A percentile compares a stretch with the other conserved stretches of the same genome.
Conservation (phyloP, 2,888 invertebrate species). For the Lymantria dispar region DNA sequence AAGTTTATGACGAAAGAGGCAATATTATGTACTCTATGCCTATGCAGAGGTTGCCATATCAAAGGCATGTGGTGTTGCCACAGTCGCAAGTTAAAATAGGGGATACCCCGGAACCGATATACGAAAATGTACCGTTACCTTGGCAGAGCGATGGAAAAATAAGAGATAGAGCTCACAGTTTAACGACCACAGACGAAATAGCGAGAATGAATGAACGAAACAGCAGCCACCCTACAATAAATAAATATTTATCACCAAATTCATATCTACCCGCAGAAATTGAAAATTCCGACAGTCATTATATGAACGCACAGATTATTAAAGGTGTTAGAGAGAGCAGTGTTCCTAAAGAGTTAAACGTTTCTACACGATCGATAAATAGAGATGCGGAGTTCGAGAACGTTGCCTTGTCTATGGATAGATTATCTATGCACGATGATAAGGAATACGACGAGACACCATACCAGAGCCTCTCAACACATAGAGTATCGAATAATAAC, state of each 20-base stretch:
- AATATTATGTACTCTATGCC: slow-evolving; percentile 85
- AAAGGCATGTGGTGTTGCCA: slow-evolving; percentile 76
- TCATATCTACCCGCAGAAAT: slow-evolving; percentile 40
- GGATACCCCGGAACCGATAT: slow-evolving; percentile 87
- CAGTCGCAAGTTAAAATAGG: slow-evolving; percentile 61
- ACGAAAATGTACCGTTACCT: slow-evolving; percentile 90
- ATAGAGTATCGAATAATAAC: slow-evolving; percentile 60
- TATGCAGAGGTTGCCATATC: slow-evolving; percentile 68
- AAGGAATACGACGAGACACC: slow-evolving; percentile 69
- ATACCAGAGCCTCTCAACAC: slow-evolving; percentile 71
- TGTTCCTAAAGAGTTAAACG: slow-evolving; percentile 57
- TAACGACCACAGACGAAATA: slow-evolving; percentile 87
- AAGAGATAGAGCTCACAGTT: slow-evolving; percentile 84
- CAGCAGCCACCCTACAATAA: slow-evolving; percentile 59
- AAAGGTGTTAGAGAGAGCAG: slow-evolving; percentile 68
- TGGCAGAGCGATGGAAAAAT: slow-evolving; percentile 77
- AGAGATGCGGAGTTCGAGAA: slow-evolving; percentile 56
- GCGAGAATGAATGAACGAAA: slow-evolving; percentile 70
- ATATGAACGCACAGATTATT: slow-evolving; percentile 74
- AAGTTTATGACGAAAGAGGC: slow-evolving; percentile 84
- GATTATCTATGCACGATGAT: slow-evolving; percentile 60
- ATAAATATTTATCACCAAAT: slow-evolving; percentile 45
- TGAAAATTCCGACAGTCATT: slow-evolving; percentile 58
- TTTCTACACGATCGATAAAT: slow-evolving; percentile 47
- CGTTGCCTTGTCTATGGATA: slow-evolving; percentile 52